phyloP scores from a whole-genome alignment of 1,140 invertebrate genomes.

The Saccostrea echinata region DNA sequence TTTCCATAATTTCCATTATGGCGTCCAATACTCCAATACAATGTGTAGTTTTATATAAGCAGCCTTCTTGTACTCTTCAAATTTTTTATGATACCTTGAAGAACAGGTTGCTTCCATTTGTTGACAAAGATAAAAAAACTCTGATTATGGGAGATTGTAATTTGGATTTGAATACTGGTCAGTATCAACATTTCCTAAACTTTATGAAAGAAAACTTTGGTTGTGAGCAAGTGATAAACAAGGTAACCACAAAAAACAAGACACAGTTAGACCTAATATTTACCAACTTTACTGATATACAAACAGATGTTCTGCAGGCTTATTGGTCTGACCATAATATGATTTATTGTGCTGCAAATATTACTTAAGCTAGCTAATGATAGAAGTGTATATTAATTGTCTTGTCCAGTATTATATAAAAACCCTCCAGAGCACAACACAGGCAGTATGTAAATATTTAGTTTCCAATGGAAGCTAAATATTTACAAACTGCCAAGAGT shows the following conservation, averaged over 20 bases:
- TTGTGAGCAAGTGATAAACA: conserved; percentile 34
- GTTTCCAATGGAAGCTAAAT: conserved; percentile 12
- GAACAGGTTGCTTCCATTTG: background rate
- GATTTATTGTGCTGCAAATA: conserved; percentile 23
- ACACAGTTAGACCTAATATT: conserved; percentile 40
- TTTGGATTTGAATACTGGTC: conserved; percentile 23
- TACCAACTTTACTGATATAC: background rate
- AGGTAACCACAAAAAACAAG: conserved; percentile 31
- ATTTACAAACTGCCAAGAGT: conserved; percentile 17
- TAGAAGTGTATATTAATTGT: background rate
- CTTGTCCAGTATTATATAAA: background rate
- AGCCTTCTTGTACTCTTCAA: conserved; percentile 14
- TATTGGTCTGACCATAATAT: conserved; percentile 54
- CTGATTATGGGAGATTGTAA: conserved; percentile 55
- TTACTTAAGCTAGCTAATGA: background rate
- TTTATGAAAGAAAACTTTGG: conserved; percentile 46
- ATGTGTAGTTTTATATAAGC: conserved; percentile 39
- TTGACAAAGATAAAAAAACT: background rate
- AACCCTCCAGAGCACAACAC: background rate
- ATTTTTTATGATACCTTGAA: background rate
- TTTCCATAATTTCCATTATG: background rate
- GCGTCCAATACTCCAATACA: background rate
- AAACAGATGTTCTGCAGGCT: conserved; percentile 41
- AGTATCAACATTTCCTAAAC: conserved; percentile 8
- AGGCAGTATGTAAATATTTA: background rate